phyloP scores from a whole-genome alignment of 1,140 invertebrate species.

The Aphaenogaster rudis region DNA sequence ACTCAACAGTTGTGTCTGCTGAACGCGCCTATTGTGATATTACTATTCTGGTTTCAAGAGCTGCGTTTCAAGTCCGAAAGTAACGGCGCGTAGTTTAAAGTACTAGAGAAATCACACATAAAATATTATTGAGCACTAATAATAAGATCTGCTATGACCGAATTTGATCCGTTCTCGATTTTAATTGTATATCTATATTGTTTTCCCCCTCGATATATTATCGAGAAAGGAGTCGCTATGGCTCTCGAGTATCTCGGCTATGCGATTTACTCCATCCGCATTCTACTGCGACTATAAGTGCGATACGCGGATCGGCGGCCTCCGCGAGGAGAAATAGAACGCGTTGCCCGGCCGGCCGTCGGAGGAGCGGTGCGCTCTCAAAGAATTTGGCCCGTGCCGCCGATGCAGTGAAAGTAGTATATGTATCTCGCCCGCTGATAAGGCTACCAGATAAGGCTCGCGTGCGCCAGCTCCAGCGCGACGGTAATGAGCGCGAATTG shows the following conservation, averaged over 20 bases:
- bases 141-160: no score
- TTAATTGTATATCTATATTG: background rate
- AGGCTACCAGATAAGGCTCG: conserved; percentile 38
- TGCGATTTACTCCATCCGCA: conserved; percentile 48
- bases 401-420: conserved; percentile 54
- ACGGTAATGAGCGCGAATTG: conserved; percentile 57
- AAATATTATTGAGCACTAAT: no score
- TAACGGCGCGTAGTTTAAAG: no score
- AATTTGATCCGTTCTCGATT: no score
- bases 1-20: no score
- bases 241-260: conserved; percentile 8
- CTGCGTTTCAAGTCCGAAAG: no score
- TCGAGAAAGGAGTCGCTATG: background rate
- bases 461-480: conserved; percentile 24
- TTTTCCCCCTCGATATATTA: background rate
- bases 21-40: no score
- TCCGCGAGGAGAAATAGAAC: conserved; percentile 34
- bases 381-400: conserved; percentile 51
- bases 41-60: no score
- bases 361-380: conserved; percentile 4
- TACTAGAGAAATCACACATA: no score
- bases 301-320: background rate
- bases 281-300: conserved; percentile 16
- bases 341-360: background rate
- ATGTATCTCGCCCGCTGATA: conserved; percentile 48